A percentile compares a stretch with the other conserved stretches of the same genome.
Conservation (phyloP, 2,888 invertebrate genomes). For the Yponomeuta cagnagella region DNA sequence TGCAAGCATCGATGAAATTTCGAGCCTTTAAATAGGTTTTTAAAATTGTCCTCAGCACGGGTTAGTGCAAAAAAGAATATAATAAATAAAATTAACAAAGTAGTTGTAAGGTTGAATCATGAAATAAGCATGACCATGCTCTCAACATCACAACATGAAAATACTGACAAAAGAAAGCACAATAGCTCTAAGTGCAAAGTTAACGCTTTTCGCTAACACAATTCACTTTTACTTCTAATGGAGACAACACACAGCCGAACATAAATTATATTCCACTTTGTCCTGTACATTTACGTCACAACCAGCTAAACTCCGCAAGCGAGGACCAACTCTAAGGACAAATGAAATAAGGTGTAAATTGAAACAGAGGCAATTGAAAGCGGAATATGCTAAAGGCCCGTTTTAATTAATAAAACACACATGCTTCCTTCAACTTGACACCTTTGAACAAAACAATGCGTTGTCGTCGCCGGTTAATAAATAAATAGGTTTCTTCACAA, state of each 20-base stretch:
- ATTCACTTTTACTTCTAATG: background rate
- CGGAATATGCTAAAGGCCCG: background rate
- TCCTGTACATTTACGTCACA: background rate
- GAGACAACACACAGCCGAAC: background rate
- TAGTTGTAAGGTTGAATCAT: too few relatives aligned
- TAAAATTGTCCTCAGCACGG: too few relatives aligned
- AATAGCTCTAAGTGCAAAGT: background rate
- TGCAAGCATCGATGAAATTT: too few relatives aligned
- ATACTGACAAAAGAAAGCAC: too few relatives aligned
- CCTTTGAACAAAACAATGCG: constrained; percentile 5
- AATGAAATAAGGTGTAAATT: background rate
- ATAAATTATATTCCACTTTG: background rate
- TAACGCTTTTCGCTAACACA: background rate
- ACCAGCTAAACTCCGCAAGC: background rate
- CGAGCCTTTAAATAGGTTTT: too few relatives aligned
- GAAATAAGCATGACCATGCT: too few relatives aligned
- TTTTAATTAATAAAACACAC: constrained; percentile 18
- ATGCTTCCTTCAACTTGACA: constrained; percentile 7
- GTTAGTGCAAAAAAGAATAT: too few relatives aligned
- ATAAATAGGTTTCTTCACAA: background rate
- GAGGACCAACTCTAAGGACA: background rate
- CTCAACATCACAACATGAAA: too few relatives aligned
- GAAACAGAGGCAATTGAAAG: background rate
- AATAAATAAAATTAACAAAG: too few relatives aligned
- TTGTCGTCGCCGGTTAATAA: constrained; percentile 5